A percentile compares a stretch with the other conserved stretches of the same genome.
Conservation (phyloP, 2,888 invertebrate genomes). For the Ectemnius lituratus region DNA sequence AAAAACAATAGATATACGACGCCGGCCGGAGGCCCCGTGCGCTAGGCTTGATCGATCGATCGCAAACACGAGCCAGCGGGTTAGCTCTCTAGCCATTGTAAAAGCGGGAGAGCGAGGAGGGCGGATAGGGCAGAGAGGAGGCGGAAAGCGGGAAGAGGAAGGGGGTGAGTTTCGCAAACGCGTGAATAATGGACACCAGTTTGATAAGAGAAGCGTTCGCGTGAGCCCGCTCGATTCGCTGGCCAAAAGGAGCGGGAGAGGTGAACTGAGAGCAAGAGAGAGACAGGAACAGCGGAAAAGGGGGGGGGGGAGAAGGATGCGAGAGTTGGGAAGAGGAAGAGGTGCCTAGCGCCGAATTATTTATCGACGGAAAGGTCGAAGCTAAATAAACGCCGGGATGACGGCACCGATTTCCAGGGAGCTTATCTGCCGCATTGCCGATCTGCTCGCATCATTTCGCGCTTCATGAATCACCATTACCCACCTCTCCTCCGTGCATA, state of each 20-base stretch:
- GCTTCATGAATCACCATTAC: slow-evolving; percentile 58
- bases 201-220: slow-evolving; percentile 76
- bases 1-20: slow-evolving; percentile 56
- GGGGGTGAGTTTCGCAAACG: slow-evolving; percentile 78
- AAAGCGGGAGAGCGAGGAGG: slow-evolving; percentile 37
- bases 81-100: slow-evolving; percentile 55
- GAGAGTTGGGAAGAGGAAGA: slow-evolving; percentile 16
- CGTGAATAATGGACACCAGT: slow-evolving; percentile 75
- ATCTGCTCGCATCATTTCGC: slow-evolving; percentile 42
- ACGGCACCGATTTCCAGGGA: slow-evolving; percentile 68
- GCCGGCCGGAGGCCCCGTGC: background rate
- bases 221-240: slow-evolving; percentile 78
- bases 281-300: background rate
- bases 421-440: slow-evolving; percentile 55
- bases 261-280: slow-evolving; percentile 67
- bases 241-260: slow-evolving; percentile 19
- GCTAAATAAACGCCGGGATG: slow-evolving; percentile 69
- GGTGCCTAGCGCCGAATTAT: slow-evolving; percentile 63
- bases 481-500: slow-evolving; percentile 5
- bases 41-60: slow-evolving; percentile 56
- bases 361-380: slow-evolving; percentile 72
- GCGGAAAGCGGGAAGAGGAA: too few relatives aligned
- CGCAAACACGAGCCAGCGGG: slow-evolving; percentile 52
- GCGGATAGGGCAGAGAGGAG: too few relatives aligned
- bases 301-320: too few relatives aligned